Base-by-base conservation (phyloP, 1,140 invertebrate species). In the Dermatophagoides farinae region DNA sequence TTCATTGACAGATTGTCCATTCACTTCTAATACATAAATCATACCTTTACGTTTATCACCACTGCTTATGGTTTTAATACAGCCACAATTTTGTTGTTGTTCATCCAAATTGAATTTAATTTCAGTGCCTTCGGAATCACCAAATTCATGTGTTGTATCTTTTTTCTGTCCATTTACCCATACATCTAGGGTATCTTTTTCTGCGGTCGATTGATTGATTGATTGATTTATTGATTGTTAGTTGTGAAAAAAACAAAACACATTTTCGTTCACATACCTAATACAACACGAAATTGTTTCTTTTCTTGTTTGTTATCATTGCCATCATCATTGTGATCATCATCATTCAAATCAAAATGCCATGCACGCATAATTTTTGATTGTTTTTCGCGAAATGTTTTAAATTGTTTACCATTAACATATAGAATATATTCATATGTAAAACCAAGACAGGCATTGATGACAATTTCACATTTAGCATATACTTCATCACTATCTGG, bases 391-490 rank as follows among this genome's bases (percentile, higher is more conserved):
- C 76, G 75, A 68, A 87, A 90, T 64, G 84, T 83, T 63, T 83
- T 76, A 62, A 84, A 77, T 10, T 77, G 76, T 71, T 85, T 85
- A 25, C 86, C 83, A 70, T 84, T 79, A 1, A 86, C 80, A 61
- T 77, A 75, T 1, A 89, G 72, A 0, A 76, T 77, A 68, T 90
- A 90, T 64, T 80, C 76, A 70, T 89, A 90, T 31, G 80, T 77
- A 67, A 90, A 87, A 18, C 82, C 81, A 31, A 80, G 81, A 38
- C 80, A 74, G 1, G 86, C 84, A 68, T 88, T 84, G 1, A 90
- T 82, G 41, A 70, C 70, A 53, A 85, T 76, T 23, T 70, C 66
- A 65, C 79, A 81, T 51, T 71, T 73, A 23, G 70, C 70, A 31
- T 6, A 52, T 2, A 41, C 22, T 11, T 60, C 43, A 31, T 31